A percentile compares a stretch with the other conserved stretches of the same genome.
These are phyloP conservation scores for Parazoanthus darwini DNA, from an alignment of 92 coral and sea anemone species.

Conservation along the genomic window DNA sequence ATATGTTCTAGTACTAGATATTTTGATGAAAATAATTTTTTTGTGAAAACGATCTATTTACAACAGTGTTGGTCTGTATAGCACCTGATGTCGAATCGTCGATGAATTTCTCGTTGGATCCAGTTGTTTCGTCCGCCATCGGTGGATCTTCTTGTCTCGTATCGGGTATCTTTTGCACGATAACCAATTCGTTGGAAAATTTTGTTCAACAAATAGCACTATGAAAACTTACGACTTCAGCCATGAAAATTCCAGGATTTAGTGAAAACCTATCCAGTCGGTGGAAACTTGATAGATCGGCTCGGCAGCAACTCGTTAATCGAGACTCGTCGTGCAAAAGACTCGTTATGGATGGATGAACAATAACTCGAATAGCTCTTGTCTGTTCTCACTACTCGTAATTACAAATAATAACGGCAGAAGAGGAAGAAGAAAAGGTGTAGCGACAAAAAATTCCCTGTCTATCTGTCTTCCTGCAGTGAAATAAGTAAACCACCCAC, in stretches of 20 bases:
- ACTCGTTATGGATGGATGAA: neutral
- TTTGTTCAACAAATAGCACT: too few species aligned
- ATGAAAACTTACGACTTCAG: neutral
- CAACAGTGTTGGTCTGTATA: neutral
- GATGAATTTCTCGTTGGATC: neutral
- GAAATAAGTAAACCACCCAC: neutral
- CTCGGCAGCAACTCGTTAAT: neutral
- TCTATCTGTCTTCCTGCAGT: neutral
- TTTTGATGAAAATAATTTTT: too few species aligned
- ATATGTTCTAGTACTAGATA: too few species aligned
- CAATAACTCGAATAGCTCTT: constrained; percentile 1
- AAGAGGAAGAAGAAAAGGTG: neutral
- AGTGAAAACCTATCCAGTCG: too few species aligned
- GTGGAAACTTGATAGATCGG: neutral
- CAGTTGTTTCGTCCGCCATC: neutral
- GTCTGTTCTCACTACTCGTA: neutral
- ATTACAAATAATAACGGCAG: neutral
- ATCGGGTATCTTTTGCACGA: neutral
- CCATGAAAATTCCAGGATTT: neutral
- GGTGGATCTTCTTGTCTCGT: neutral
- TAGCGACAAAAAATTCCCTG: neutral
- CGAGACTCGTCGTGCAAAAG: neutral
- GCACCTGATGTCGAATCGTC: neutral
- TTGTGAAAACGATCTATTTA: too few species aligned
- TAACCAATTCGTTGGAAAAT: neutral